Evolutionary conservation across 2,888 invertebrate species (phyloP).

Genomic region (Shargacucullia verbasci): DNA sequence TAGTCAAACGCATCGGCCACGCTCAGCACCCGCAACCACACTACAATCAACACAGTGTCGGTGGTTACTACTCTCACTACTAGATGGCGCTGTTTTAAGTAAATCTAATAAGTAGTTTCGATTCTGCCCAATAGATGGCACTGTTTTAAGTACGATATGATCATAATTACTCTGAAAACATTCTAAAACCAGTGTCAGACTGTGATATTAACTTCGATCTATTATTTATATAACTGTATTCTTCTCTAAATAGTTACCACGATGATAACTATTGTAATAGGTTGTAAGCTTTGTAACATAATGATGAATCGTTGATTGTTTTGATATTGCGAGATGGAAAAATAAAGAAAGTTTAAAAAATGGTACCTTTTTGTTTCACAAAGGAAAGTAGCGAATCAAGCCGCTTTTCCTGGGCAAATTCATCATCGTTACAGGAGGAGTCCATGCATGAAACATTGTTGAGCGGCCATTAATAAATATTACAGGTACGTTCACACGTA

Average conservation of each 20-base stretch:
- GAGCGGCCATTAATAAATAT: constrained; percentile 62
- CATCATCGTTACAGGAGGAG: constrained; percentile 71
- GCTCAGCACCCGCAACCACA: constrained; percentile 84
- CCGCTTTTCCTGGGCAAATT: constrained; percentile 70
- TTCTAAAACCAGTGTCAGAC: constrained; percentile 58
- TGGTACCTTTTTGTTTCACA: constrained; percentile 35
- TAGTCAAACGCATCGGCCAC: constrained; percentile 86
- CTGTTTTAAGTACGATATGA: constrained; percentile 44
- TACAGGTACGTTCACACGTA: constrained; percentile 49
- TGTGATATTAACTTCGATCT: constrained; percentile 69
- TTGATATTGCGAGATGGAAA: constrained; percentile 63
- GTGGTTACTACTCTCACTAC: constrained; percentile 77
- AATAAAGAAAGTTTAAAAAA: constrained; percentile 53
- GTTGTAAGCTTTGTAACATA: constrained; percentile 55
- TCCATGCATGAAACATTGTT: constrained; percentile 72
- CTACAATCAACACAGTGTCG: constrained; percentile 65
- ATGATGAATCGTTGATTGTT: constrained; percentile 53
- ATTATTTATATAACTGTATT: constrained; percentile 16
- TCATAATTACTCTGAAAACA: constrained; percentile 14
- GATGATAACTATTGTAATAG: constrained; percentile 48
- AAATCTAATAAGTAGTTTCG: constrained; percentile 44
- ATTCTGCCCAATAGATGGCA: constrained; percentile 65
- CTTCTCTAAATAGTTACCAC: constrained; percentile 37
- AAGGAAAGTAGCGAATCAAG: constrained; percentile 59
- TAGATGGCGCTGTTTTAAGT: constrained; percentile 71